Evolutionary conservation across 2,888 invertebrate genomes (phyloP).

Genomic region (Sepiola atlantica): DNA sequence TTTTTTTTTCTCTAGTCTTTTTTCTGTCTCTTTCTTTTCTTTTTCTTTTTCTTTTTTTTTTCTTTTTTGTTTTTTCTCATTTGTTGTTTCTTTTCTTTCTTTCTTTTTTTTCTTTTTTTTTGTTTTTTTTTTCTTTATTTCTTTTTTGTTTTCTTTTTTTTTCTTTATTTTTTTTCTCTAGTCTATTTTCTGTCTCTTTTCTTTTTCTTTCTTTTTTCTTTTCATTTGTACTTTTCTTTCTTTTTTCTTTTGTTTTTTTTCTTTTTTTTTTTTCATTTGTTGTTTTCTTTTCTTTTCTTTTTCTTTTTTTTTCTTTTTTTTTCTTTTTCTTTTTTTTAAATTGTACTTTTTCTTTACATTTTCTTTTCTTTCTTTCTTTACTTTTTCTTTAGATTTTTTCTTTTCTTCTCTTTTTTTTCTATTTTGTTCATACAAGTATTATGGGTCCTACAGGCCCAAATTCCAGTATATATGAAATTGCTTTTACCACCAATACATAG

Average conservation of each 20-base stretch:
- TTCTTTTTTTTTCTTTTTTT: conserved; percentile 55
- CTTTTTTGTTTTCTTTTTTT: conserved; percentile 56
- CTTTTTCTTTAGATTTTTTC: too few species aligned
- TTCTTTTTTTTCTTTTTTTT: conserved; percentile 54
- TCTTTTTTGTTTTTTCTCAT: conserved; percentile 55
- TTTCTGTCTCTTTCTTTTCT: conserved; percentile 57
- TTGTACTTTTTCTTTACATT: too few species aligned
- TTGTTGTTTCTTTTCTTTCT: conserved; percentile 55
- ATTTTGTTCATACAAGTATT: too few species aligned
- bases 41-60: conserved; percentile 56
- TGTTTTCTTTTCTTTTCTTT: conserved; percentile 57
- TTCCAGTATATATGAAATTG: too few species aligned
- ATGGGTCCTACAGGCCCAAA: too few species aligned
- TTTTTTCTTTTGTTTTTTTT: conserved; percentile 56
- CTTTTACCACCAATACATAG: too few species aligned
- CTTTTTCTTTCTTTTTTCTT: conserved; percentile 57
- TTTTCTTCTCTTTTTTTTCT: too few species aligned
- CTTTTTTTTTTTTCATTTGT: conserved; percentile 55
- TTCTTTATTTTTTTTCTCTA: conserved; percentile 61
- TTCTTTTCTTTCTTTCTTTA: conserved; percentile 56
- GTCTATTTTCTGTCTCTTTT: conserved; percentile 55
- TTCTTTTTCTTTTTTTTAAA: conserved; percentile 55
- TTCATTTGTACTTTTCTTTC: too few species aligned
- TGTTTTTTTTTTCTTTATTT: conserved; percentile 56
- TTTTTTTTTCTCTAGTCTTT: too few species aligned